phyloP scores from a whole-genome alignment of 2,113 vertebrate genomes.

The Mystacornis crossleyi region DNA sequence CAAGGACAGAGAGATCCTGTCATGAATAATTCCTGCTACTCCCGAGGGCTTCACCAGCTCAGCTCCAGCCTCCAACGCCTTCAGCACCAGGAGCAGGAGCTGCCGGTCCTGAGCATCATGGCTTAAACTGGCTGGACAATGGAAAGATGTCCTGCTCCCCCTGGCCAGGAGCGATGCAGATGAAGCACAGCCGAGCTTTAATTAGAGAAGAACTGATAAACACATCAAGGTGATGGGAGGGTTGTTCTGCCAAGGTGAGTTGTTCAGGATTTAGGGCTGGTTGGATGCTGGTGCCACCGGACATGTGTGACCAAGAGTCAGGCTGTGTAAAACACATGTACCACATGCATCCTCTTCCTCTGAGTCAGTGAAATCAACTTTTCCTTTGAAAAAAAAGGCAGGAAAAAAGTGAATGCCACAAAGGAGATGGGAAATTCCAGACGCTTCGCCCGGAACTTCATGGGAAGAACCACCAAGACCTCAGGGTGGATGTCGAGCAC shows the following conservation, averaged over 20 bases:
- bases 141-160: neutral
- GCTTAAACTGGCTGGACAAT: neutral
- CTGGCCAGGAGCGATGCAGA: neutral
- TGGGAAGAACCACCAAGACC: neutral
- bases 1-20: neutral
- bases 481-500: neutral
- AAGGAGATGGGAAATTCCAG: neutral
- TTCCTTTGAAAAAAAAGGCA: neutral
- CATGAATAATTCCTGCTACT: neutral
- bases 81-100: neutral
- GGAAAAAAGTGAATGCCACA: neutral
- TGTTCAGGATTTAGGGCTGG: neutral
- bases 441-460: neutral
- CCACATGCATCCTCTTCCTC: neutral
- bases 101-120: neutral
- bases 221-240: accelerated
- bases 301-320: accelerated
- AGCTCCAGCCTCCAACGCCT: neutral
- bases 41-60: neutral
- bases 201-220: neutral
- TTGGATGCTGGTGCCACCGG: neutral
- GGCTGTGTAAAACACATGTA: neutral
- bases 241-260: neutral
- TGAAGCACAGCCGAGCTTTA: neutral
- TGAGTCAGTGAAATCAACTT: neutral